These are phyloP conservation scores for Potorous gilbertii DNA, from an alignment of 2,797 vertebrate species.

Conservation along the genomic window DNA sequence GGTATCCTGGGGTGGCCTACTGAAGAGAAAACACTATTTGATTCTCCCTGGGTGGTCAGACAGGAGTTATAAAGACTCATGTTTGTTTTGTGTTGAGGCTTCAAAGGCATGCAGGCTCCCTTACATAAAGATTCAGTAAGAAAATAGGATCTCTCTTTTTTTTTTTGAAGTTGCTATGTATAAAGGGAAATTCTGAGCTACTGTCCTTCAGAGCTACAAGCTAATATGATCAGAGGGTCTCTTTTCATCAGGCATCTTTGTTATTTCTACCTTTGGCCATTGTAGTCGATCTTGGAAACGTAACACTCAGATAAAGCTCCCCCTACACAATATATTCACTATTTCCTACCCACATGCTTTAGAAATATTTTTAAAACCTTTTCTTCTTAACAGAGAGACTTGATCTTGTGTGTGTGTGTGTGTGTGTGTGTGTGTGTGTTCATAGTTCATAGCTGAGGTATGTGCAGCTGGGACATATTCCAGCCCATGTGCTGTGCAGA, in stretches of 20 bases:
- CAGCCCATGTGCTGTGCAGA: conserved; percentile 76
- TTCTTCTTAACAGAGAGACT: background rate
- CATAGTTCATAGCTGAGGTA: conserved; percentile 37
- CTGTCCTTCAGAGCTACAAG: conserved; percentile 66
- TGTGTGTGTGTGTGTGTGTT: background rate
- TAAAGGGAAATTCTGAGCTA: conserved; percentile 74
- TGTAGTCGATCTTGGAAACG: conserved; percentile 9
- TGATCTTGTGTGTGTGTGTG: background rate
- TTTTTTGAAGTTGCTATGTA: conserved; percentile 79
- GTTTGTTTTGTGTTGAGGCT: conserved; percentile 85
- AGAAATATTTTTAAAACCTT: conserved; percentile 42
- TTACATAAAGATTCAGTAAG: conserved; percentile 80
- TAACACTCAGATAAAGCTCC: conserved; percentile 28
- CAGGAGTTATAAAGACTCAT: conserved; percentile 81
- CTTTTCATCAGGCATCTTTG: conserved; percentile 63
- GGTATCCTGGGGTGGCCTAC: conserved; percentile 78
- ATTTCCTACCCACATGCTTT: background rate
- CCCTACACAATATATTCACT: background rate
- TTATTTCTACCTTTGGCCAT: conserved; percentile 60
- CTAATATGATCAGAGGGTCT: conserved; percentile 61
- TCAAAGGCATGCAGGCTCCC: conserved; percentile 83
- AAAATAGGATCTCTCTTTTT: conserved; percentile 72
- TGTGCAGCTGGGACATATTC: conserved; percentile 62
- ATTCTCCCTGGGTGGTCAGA: conserved; percentile 86
- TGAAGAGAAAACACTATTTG: conserved; percentile 78